A percentile compares a stretch with the other conserved stretches of the same genome.
These are phyloP conservation scores for Tenthredo amoena DNA, from an alignment of 2,888 invertebrate genomes.

Conservation along the genomic window DNA sequence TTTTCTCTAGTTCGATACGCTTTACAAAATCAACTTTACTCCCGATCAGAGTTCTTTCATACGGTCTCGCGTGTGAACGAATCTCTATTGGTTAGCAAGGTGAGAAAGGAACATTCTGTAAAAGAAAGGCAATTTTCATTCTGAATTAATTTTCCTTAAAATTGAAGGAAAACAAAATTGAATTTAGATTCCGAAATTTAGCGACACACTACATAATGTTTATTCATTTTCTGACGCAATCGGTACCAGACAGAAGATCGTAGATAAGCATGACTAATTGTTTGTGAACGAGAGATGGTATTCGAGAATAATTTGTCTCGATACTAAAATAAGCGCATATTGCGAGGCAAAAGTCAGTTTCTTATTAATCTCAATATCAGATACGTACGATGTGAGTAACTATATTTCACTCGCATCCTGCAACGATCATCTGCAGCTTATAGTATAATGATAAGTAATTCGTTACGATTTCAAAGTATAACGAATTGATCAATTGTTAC, in stretches of 20 bases:
- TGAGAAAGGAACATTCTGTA: background rate
- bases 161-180: background rate
- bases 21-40: background rate
- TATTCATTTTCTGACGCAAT: constrained; percentile 17
- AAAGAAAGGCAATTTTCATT: background rate
- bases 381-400: background rate
- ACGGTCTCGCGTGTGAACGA: background rate
- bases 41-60: background rate
- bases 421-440: background rate
- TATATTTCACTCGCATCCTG: background rate
- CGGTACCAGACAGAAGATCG: background rate
- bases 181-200: background rate
- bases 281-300: background rate
- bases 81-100: background rate
- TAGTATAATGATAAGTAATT: background rate
- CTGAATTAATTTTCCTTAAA: background rate
- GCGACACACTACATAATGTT: background rate
- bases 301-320: background rate
- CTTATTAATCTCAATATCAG: background rate
- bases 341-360: background rate
- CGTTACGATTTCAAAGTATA: constrained; percentile 1
- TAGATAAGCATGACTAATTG: constrained; percentile 21
- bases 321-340: background rate
- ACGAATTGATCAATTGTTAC: constrained; percentile 28
- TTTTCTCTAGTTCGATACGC: background rate